Conservation (phyloP, 2,113 vertebrate genomes). For the Xiphorhynchus elegans region DNA sequence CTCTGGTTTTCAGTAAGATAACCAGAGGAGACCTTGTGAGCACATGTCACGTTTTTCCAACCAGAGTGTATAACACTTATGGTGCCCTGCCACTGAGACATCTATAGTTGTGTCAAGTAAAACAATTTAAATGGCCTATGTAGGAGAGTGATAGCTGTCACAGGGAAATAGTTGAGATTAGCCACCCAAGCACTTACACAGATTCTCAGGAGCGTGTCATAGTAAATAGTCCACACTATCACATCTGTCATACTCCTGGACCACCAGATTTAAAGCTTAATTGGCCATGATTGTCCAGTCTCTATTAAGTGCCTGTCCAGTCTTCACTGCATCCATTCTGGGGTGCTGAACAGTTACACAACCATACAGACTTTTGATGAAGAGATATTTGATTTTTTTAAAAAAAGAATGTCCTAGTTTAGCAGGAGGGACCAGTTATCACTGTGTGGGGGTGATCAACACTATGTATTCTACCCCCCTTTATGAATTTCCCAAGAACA, state of each 20-base stretch:
- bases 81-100: neutral
- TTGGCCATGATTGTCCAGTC: neutral
- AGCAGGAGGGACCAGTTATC: too few species aligned
- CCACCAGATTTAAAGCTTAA: neutral
- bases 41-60: neutral
- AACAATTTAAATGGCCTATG: neutral
- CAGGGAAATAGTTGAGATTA: neutral
- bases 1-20: neutral
- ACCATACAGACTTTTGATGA: neutral
- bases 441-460: too few species aligned
- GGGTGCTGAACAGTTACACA: neutral
- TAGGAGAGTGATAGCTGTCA: neutral
- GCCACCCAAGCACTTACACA: neutral
- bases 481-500: too few species aligned
- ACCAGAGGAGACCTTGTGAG: neutral
- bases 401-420: too few species aligned
- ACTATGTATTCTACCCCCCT: too few species aligned
- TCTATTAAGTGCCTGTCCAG: neutral
- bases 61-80: neutral
- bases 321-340: neutral
- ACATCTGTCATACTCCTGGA: neutral
- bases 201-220: neutral
- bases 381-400: neutral
- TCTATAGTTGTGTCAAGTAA: neutral
- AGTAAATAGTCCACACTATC: neutral